Percentiles rank a stretch among this genome's conserved stretches.
Conservation (phyloP, 2,888 invertebrate species). For the Melanostoma scalare region DNA sequence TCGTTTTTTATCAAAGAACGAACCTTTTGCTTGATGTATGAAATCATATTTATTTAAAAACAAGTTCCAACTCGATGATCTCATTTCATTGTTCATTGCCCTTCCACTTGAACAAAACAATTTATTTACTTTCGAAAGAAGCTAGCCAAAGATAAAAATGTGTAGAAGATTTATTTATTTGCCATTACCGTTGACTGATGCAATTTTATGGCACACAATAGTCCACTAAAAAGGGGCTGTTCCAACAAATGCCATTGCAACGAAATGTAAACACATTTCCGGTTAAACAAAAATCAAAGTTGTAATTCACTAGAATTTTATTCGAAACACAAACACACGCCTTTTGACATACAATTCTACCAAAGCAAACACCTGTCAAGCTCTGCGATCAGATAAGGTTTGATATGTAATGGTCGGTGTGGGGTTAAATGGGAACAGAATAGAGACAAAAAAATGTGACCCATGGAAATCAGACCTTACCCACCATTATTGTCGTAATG, state of each 20-base stretch:
- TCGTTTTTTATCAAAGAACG: no score
- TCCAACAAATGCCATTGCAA: conserved; percentile 24
- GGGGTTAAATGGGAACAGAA: conserved; percentile 35
- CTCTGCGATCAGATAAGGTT: conserved; percentile 36
- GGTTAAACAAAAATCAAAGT: background rate
- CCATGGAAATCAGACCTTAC: conserved; percentile 24
- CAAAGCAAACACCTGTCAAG: conserved; percentile 51
- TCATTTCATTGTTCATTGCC: no score
- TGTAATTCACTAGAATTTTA: conserved; percentile 28
- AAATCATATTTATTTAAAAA: no score
- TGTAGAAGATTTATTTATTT: background rate
- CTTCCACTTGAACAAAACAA: no score
- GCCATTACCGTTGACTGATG: background rate
- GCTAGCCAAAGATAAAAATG: background rate
- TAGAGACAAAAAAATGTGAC: background rate
- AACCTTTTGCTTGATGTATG: no score
- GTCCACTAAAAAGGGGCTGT: background rate
- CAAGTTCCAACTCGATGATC: no score
- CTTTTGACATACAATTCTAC: conserved; percentile 7
- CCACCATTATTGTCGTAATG: background rate
- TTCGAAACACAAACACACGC: background rate
- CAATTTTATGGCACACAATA: background rate
- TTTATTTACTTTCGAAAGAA: conserved; percentile 11
- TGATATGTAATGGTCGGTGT: background rate
- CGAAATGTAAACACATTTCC: conserved; percentile 11